Evolutionary conservation across 2,113 vertebrate species (phyloP).

Genomic region (Paraplagusia blochii): DNA sequence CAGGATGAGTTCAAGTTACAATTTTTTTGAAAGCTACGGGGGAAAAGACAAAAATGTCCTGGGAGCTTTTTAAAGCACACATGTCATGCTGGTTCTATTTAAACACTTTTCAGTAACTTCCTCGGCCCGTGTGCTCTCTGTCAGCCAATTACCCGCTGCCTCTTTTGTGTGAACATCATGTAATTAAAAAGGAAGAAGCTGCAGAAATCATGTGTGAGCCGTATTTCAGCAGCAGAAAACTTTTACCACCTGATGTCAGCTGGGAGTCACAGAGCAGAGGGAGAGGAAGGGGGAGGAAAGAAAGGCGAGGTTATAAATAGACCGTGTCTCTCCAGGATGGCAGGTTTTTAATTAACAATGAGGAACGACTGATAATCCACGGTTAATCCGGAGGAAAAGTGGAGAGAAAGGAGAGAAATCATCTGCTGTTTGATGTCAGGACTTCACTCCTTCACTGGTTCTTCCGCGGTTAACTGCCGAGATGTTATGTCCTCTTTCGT

Average conservation of each 20-base stretch:
- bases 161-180: slow-evolving; percentile 10
- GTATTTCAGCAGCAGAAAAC: slow-evolving; percentile 55
- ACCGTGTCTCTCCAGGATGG: slow-evolving; percentile 61
- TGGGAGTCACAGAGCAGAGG: slow-evolving; percentile 50
- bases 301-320: slow-evolving; percentile 65
- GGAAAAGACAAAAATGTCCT: too few species aligned
- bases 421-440: slow-evolving; percentile 70
- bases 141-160: slow-evolving; percentile 1
- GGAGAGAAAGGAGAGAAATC: slow-evolving; percentile 57
- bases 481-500: slow-evolving; percentile 52
- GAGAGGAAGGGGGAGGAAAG: slow-evolving; percentile 37
- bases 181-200: slow-evolving; percentile 12
- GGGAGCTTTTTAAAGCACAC: neutral
- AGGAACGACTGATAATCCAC: slow-evolving; percentile 73
- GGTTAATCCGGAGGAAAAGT: slow-evolving; percentile 69
- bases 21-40: too few species aligned
- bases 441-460: slow-evolving; percentile 64
- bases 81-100: neutral
- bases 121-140: slow-evolving; percentile 3
- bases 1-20: too few species aligned
- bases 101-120: slow-evolving; percentile 6
- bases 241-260: slow-evolving; percentile 61
- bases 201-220: slow-evolving; percentile 20
- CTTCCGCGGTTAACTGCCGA: slow-evolving; percentile 48
- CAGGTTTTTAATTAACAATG: slow-evolving; percentile 75